These are phyloP conservation scores for Lagorchestes hirsutus DNA, from an alignment of 2,797 vertebrate species.

Conservation along the genomic window DNA sequence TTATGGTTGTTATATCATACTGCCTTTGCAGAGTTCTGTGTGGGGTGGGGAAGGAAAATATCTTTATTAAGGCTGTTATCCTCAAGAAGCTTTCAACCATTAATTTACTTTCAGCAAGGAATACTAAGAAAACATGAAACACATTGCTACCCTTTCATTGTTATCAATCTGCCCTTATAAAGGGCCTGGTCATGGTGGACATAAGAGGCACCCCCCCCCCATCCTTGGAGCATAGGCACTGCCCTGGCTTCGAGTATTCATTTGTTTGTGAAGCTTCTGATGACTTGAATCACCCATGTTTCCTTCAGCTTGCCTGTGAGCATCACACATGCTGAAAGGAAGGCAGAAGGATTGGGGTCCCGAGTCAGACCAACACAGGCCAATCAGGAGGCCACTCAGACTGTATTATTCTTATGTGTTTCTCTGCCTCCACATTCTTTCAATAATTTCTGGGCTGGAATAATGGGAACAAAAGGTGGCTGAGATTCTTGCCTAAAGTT, in stretches of 20 bases:
- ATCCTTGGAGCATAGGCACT: not conserved
- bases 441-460: slow-evolving; percentile 41
- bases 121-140: not conserved
- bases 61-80: not conserved
- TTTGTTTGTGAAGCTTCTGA: not conserved
- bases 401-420: not conserved
- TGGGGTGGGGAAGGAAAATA: not conserved
- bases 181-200: not conserved
- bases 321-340: not conserved
- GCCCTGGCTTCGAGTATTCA: not conserved
- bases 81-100: slow-evolving; percentile 1
- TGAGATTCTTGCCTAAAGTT: slow-evolving; percentile 33
- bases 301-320: not conserved
- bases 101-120: slow-evolving; percentile 26
- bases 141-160: not conserved
- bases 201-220: not conserved
- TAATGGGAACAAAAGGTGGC: slow-evolving; percentile 32
- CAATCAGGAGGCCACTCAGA: not conserved
- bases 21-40: not conserved
- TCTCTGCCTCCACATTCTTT: not conserved
- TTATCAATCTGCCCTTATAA: not conserved
- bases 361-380: slow-evolving; percentile 27
- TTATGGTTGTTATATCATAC: not conserved
- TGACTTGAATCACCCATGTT: not conserved
- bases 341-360: not conserved